Percentiles rank a stretch among this genome's conserved stretches.
Conservation (phyloP, 2,888 invertebrate species). For the Acleris holmiana region DNA sequence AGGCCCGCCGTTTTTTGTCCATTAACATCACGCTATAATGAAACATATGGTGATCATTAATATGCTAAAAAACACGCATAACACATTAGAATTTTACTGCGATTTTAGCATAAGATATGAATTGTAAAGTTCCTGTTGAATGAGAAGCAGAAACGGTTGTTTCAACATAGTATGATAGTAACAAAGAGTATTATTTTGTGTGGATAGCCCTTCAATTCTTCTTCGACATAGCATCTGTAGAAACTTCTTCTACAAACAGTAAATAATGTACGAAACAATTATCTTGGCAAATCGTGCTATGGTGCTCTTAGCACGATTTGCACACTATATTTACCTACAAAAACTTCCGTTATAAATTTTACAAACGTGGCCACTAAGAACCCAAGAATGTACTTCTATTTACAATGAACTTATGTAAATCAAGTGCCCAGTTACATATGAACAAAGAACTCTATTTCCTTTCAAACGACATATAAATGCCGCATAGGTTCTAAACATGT, state of each 20-base stretch:
- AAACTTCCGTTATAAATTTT: no score
- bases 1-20: conserved; percentile 54
- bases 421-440: conserved; percentile 1
- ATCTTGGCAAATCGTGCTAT: no score
- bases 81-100: conserved; percentile 48
- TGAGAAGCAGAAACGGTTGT: neutral
- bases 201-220: no score
- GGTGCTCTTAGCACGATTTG: no score
- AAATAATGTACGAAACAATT: no score
- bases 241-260: no score
- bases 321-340: no score
- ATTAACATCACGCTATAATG: conserved; percentile 51
- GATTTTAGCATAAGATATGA: neutral
- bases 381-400: neutral
- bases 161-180: neutral
- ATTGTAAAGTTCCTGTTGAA: neutral
- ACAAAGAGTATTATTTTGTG: no score
- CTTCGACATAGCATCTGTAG: no score
- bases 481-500: neutral
- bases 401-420: conserved; percentile 4
- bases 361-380: no score
- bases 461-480: neutral
- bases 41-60: conserved; percentile 64
- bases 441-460: conserved; percentile 14
- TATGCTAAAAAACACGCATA: conserved; percentile 51